Conservation (phyloP, 1,140 invertebrate genomes). For the Dendroctonus valens region DNA sequence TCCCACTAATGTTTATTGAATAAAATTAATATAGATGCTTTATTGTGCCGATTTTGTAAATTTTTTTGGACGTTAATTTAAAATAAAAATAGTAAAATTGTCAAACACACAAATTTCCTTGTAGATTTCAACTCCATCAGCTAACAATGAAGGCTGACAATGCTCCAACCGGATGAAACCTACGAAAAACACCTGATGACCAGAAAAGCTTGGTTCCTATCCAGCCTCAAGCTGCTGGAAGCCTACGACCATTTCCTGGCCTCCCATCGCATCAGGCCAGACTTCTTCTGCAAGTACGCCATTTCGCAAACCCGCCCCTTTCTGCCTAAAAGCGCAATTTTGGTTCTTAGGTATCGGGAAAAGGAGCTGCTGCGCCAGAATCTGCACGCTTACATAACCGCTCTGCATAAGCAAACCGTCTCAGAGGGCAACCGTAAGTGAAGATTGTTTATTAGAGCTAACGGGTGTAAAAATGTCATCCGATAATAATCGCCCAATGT, state of each 20-base stretch:
- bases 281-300: conserved; percentile 60
- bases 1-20: too few species aligned
- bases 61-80: not conserved
- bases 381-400: conserved; percentile 6
- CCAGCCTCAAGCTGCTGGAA: conserved; percentile 56
- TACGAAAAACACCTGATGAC: conserved; percentile 59
- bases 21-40: too few species aligned
- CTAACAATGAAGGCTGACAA: conserved; percentile 36
- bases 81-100: not conserved
- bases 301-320: not conserved
- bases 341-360: conserved; percentile 3
- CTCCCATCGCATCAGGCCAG: conserved; percentile 62
- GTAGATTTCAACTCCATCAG: not conserved
- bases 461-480: conserved; percentile 1
- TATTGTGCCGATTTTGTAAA: too few species aligned
- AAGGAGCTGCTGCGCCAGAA: not conserved
- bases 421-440: conserved; percentile 42
- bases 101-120: not conserved
- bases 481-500: conserved; percentile 1
- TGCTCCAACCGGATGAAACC: conserved; percentile 66
- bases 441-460: not conserved
- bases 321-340: not conserved
- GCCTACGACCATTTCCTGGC: conserved; percentile 63
- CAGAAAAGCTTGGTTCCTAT: conserved; percentile 45
- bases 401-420: not conserved